Evolutionary conservation across 2,113 vertebrate species (phyloP), one percentile per base, ranked within the genome.

Genomic region (Leucopsar rothschildi): DNA sequence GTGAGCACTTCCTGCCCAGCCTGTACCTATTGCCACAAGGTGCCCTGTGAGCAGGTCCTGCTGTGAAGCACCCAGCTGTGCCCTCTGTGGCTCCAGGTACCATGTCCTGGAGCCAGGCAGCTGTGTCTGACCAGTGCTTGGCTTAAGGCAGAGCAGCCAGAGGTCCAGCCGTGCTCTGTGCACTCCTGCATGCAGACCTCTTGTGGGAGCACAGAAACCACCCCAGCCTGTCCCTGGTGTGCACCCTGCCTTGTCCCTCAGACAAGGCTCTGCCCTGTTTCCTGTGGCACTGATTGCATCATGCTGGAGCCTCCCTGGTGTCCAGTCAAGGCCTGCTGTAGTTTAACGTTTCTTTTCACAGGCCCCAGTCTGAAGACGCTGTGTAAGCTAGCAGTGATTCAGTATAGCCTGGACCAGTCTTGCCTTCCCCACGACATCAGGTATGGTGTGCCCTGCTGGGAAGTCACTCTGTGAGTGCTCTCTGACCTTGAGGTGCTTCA

Each of bases 321-420:
- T n/a, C 27, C 53, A 18, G 65, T 18, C 1, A 4, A 35, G 39
- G 35, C 6, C 23, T 40, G 22, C 70, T 75, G 87, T 85, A 49
- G 8, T 50, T 93, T 44, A n/a, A 59, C 35, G 24, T 29, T 33
- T 96, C 78, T 94, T 90, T 95, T n/a, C 81, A 49, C 86, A 99
- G 99, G 98, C 97, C 99, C 99, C 92, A 99, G 99, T 97, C 97
- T 99, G 96, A 99, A 99, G 98, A 99, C 99, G 4, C 98, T 99
- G 97, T 99, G 99, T 97, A 99, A 99, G 97, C 97, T 99, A 92
- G 99, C 99, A 37, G 99, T 99, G 97, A 99, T 99, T 98, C 99
- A 99, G 95, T 99, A 99, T 98, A 99, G 98, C 96, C 97, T 99
- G 98, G 99, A 99, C 97, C 99, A 99, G 98, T 99, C 99, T 69